These are phyloP conservation scores for Anomalospiza imberbis DNA, from an alignment of 2,797 vertebrate species.

Conservation along the genomic window DNA sequence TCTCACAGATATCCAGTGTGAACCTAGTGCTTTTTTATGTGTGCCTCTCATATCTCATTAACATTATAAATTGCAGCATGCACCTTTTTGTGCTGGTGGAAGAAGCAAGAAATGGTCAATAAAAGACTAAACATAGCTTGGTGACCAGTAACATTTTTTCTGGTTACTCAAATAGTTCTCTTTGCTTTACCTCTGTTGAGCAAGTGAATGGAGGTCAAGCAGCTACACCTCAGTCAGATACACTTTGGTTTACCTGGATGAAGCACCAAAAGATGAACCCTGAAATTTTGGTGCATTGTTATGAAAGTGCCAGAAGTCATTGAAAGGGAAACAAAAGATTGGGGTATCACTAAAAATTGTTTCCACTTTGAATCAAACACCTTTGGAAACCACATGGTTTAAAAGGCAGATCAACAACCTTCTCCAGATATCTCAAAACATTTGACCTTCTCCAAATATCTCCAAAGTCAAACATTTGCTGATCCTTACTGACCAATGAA, in stretches of 20 bases:
- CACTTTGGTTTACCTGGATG: background rate
- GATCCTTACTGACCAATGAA: background rate
- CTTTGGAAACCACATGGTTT: background rate
- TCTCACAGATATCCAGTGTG: slow-evolving; percentile 38
- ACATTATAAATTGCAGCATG: slow-evolving; percentile 36
- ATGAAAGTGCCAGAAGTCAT: background rate
- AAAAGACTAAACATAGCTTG: slow-evolving; percentile 6
- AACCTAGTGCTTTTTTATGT: slow-evolving; percentile 48
- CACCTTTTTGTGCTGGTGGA: slow-evolving; percentile 11
- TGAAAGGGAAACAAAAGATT: background rate
- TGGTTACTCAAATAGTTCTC: background rate
- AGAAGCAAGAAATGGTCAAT: slow-evolving; percentile 14
- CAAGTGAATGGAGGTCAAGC: background rate
- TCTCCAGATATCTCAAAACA: background rate
- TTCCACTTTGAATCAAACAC: background rate
- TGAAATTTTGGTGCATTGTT: background rate
- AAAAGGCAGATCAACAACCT: background rate
- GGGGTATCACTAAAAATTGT: background rate
- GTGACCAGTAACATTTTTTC: background rate
- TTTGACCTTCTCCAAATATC: background rate
- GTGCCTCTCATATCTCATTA: slow-evolving; percentile 44
- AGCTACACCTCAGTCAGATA: background rate
- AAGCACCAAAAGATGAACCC: background rate
- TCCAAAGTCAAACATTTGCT: background rate
- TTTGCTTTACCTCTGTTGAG: background rate